Evolutionary conservation across 1,140 invertebrate genomes (phyloP), one percentile per base, ranked within the genome.

Genomic region (Eriosoma lanigerum): DNA sequence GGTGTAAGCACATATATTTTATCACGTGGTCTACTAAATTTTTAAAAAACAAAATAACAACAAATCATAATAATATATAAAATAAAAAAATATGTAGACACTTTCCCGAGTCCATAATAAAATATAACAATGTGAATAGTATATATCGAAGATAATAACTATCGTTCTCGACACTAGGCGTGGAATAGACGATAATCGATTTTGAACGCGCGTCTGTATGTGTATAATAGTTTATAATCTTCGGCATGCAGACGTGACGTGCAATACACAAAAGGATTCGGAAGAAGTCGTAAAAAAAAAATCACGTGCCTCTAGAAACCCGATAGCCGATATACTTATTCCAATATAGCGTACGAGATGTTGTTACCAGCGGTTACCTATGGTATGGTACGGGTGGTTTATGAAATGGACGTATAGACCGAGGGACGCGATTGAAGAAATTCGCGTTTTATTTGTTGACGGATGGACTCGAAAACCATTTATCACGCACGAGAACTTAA

Each of bases 401-500:
- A 60, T 19, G n/a, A 10, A 12, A 46, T 19, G 32, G 10, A 8
- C 13, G 19, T 32, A 10, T n/a, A 38, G 13, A 46, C n/a, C 3
- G 32, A 8, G 46, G 38, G 21, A 46, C 38, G 32, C 64, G 66
- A 48, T 68, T 44, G 66, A 68, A 44, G 21, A 68, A 68, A 46
- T n/a, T n/a, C n/a, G n/a, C 66, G 44, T 68, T 68, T 68, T 68
- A 48, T 68, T 24, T 44, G 64, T 32, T 17, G 38, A 24, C 64
- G 66, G 44, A 48, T 21, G 12, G 66, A 44, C 66, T 68, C 38
- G 24, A 68, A 68, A 48, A 68, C 66, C 66, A 68, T 68, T 68
- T 48, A 68, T 68, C 66, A 68, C 66, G 66, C 66, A 24, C 66
- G 66, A 48, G 66, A 38, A 68, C 66, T 68, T 68, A 68, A 68